Base-by-base conservation (phyloP, 1,140 invertebrate genomes). In the Holotrichia oblita region DNA sequence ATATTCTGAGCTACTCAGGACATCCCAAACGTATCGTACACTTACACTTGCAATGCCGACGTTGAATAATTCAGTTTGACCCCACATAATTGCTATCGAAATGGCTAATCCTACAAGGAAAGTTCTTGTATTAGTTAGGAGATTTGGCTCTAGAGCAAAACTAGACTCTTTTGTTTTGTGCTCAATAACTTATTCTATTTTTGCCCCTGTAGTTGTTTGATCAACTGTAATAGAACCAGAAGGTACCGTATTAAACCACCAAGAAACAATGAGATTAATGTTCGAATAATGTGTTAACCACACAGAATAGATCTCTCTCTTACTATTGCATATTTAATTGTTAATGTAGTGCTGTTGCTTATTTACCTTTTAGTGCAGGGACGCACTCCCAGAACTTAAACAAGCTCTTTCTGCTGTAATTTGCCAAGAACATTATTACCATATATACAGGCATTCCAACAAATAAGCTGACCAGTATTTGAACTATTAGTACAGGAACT, bases 381-480 rank as follows among this genome's bases (percentile, higher is more conserved):
- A 74, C 73, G 73, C 73, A 74, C n/a, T 74, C 73, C 73, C 73
- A 74, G 40, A 74, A 74, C 20, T 27, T 74, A 12, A 74, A 40
- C 6, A 10, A 74, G 4, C 12, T 40, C 12, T 27, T 20, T 40
- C 14, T 74, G 17, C 40, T 74, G 27, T 17, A 74, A 74, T 41
- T 44, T 40, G 12, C 73, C 10, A 74, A 17, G 8, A 74, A 74
- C 73, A 74, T 74, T 6, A 41, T 14, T n/a, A 74, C 6, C 73
- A 74, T 74, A 40, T 74, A 74, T 2, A 74, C 7, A n/a, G 73
- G 73, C 73, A 74, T 44, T 3, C 34, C n/a, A 10, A 74, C 40
- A 22, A 10, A 74, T 40, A n/a, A 10, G 34, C 3, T 9, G 14
- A 74, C 40, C 9, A 41, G 1, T 0, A 40, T n/a, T 8, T 74